Percentiles rank a stretch among this genome's conserved stretches.
Conservation (phyloP, 2,888 invertebrate species). For the Acheta domesticus region DNA sequence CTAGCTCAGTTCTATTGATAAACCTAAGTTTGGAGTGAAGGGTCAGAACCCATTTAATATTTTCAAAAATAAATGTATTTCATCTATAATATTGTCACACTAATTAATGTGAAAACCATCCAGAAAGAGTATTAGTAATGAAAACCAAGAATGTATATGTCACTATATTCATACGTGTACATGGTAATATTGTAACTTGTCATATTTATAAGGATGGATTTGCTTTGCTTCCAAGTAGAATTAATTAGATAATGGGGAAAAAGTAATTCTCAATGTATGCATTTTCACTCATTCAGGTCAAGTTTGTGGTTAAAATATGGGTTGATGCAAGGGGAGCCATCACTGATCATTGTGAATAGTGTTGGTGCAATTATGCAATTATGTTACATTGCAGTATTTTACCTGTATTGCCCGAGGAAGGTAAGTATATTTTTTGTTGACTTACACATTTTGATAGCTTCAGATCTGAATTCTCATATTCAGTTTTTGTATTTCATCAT, state of each 20-base stretch:
- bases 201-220: neutral
- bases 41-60: too few species aligned
- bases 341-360: conserved; percentile 70
- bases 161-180: too few species aligned
- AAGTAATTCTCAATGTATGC: conserved; percentile 29
- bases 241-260: too few species aligned
- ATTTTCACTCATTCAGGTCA: conserved; percentile 55
- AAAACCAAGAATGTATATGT: too few species aligned
- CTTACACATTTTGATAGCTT: neutral
- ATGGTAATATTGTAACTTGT: neutral
- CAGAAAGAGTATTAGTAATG: too few species aligned
- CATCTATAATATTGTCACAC: too few species aligned
- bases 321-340: conserved; percentile 64
- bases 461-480: too few species aligned
- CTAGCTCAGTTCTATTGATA: too few species aligned
- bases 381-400: conserved; percentile 67
- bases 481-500: too few species aligned
- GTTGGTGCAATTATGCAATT: conserved; percentile 70
- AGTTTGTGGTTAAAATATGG: conserved; percentile 81
- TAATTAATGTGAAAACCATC: too few species aligned
- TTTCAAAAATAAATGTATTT: too few species aligned
- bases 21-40: too few species aligned
- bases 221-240: neutral
- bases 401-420: conserved; percentile 70
- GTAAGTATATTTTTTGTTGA: conserved; percentile 43